phyloP scores from a whole-genome alignment of 2,797 vertebrate genomes.

The Pampus argenteus region DNA sequence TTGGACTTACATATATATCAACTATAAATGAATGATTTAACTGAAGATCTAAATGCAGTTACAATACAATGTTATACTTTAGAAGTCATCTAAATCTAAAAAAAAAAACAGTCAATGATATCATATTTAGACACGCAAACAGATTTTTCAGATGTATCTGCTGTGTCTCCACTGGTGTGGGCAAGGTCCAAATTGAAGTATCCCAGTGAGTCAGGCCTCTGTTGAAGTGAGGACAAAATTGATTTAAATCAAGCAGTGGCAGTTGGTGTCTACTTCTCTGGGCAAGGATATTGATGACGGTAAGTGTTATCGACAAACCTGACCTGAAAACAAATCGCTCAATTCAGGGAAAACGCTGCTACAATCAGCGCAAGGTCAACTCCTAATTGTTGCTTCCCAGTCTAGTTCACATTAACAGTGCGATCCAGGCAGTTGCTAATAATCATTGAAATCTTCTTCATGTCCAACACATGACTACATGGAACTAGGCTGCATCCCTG shows the following conservation, averaged over 20 bases:
- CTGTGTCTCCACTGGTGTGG: not conserved
- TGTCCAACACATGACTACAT: not conserved
- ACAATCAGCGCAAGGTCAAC: constrained; percentile 45
- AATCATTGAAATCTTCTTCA: not conserved
- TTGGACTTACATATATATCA: not conserved
- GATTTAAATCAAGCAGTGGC: constrained; percentile 54
- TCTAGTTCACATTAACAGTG: not conserved
- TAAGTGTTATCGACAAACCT: constrained; percentile 54
- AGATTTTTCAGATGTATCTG: not conserved
- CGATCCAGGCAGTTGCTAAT: constrained; percentile 2
- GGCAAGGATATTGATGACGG: constrained; percentile 51
- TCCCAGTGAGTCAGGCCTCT: constrained; percentile 21
- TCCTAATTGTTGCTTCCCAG: constrained; percentile 41
- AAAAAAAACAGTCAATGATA: not conserved
- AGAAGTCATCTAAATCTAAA: not conserved
- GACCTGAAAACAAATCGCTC: constrained; percentile 53
- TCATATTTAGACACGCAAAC: not conserved
- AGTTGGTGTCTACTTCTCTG: constrained; percentile 44
- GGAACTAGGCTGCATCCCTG: not conserved
- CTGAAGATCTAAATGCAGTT: not conserved
- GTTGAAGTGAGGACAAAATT: constrained; percentile 39
- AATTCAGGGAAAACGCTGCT: constrained; percentile 32
- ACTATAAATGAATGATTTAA: not conserved
- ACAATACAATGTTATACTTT: not conserved
- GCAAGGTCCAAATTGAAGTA: constrained; percentile 6